Conservation (phyloP, 92 coral and sea anemone species). For the Zoanthus sociatus region DNA sequence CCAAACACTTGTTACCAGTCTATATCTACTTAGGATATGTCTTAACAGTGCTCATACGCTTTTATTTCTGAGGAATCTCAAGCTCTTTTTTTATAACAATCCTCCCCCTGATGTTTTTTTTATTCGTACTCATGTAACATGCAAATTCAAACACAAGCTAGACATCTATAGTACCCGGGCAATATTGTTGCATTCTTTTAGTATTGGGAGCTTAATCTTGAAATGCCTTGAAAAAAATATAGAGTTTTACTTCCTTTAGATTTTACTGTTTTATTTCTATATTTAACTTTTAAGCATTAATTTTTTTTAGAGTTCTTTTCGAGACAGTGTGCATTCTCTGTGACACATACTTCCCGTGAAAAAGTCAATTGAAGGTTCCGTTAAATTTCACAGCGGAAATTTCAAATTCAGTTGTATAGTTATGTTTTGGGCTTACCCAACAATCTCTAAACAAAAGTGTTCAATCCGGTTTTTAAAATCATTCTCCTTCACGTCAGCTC, state of each 20-base stretch:
- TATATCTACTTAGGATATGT: neutral
- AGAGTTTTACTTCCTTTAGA: neutral
- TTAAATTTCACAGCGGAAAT: too few species aligned
- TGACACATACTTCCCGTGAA: too few species aligned
- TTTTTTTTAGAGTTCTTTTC: neutral
- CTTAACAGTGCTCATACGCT: neutral
- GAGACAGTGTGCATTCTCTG: too few species aligned
- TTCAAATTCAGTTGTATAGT: too few species aligned
- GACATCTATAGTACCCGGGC: neutral
- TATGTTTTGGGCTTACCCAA: too few species aligned
- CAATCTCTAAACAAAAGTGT: too few species aligned
- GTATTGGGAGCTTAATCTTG: neutral
- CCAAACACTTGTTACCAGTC: neutral
- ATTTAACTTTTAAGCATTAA: neutral
- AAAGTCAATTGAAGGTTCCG: too few species aligned
- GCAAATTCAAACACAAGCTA: constrained; percentile 1
- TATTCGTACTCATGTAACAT: neutral
- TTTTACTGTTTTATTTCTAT: neutral
- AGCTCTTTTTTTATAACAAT: neutral
- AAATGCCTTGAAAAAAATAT: neutral
- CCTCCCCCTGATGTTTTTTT: neutral
- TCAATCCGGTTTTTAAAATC: too few species aligned
- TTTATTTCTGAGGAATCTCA: neutral
- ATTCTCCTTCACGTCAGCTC: too few species aligned
- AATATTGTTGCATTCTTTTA: neutral